Evolutionary conservation across 2,888 invertebrate genomes (phyloP), one percentile per base, ranked within the genome.

Genomic region (Neelides folsomi): DNA sequence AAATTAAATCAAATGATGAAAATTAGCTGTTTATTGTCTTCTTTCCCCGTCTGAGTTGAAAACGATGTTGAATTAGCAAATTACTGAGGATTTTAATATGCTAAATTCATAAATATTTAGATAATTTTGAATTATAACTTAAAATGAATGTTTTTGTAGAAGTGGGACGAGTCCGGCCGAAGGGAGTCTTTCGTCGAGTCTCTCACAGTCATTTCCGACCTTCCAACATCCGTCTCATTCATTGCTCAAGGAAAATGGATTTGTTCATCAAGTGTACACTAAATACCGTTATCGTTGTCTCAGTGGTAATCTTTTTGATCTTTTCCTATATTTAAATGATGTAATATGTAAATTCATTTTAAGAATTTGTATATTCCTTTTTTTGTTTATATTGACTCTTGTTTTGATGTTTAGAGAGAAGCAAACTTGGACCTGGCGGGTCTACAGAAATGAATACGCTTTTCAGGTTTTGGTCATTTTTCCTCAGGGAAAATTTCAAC

Each of bases 391-490:
- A 27, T 27, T 27, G 27, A 40, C 36, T 12, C 13, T 16, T 41
- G 1, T 34, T 2, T 41, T 36, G 47, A 13, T 37, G 38, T 44
- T 65, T 76, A 85, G 95, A 97, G 70, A 83, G 95, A 62, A 87
- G 88, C 72, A 81, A 86, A 68, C 77, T 89, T 52, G 97, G 97
- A 56, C 83, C 83, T 66, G 97, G 97, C 0, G 87, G 87, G 68
- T 93, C 93, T 6, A 92, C 90, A 68, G 98, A 99, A 74, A 98
- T 99, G 97, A 98, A 98, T 73, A 98, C 98, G 0, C 76, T 98
- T 47, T 99, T 94, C 77, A 78, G 98, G 57, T 99, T 98, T 76
- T 98, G 98, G 98, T 97, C 97, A 34, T 97, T 97, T 79, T 98
- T 98, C 78, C 76, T 99, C 59, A 76, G 98, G 56, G 95, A 97